phyloP scores from a whole-genome alignment of 2,888 invertebrate genomes.

The Drosophila falleni region DNA sequence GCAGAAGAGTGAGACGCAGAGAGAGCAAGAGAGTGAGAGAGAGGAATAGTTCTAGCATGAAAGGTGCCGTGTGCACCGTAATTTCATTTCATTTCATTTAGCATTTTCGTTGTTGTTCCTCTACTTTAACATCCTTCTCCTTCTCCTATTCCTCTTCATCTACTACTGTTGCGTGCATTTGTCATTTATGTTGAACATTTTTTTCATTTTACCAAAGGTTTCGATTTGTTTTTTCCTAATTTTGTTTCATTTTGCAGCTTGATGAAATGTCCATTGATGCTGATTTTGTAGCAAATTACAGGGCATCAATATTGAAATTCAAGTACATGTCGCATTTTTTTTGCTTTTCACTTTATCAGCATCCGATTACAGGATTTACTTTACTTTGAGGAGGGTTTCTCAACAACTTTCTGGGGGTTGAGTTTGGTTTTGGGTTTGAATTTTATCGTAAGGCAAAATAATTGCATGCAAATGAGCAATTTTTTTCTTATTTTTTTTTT shows the following conservation, averaged over 20 bases:
- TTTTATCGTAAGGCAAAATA: constrained; percentile 50
- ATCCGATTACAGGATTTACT: constrained; percentile 6
- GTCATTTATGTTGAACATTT: constrained; percentile 60
- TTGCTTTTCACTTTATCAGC: constrained; percentile 37
- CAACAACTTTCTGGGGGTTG: background rate
- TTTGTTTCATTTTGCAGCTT: constrained; percentile 35
- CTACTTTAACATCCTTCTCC: constrained; percentile 3
- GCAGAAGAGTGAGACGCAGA: background rate
- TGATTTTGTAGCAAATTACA: constrained; percentile 70
- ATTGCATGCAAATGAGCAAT: constrained; percentile 72
- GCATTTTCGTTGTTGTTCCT: constrained; percentile 52
- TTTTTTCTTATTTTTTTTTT: constrained; percentile 1
- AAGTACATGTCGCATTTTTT: constrained; percentile 64
- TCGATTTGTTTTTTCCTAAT: constrained; percentile 16
- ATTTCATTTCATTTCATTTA: constrained; percentile 80
- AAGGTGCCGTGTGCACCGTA: constrained; percentile 51
- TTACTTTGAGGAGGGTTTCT: background rate
- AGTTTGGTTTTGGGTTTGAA: constrained; percentile 1
- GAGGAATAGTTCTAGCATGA: background rate
- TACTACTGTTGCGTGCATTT: constrained; percentile 60
- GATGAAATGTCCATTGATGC: constrained; percentile 71
- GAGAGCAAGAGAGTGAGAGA: background rate
- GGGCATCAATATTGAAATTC: constrained; percentile 68
- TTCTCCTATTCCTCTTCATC: constrained; percentile 6
- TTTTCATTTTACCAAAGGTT: constrained; percentile 1